Percentiles rank a stretch among this genome's conserved stretches.
These are phyloP conservation scores for Achlya flavicornis DNA, from an alignment of 2,888 invertebrate species.

Conservation along the genomic window DNA sequence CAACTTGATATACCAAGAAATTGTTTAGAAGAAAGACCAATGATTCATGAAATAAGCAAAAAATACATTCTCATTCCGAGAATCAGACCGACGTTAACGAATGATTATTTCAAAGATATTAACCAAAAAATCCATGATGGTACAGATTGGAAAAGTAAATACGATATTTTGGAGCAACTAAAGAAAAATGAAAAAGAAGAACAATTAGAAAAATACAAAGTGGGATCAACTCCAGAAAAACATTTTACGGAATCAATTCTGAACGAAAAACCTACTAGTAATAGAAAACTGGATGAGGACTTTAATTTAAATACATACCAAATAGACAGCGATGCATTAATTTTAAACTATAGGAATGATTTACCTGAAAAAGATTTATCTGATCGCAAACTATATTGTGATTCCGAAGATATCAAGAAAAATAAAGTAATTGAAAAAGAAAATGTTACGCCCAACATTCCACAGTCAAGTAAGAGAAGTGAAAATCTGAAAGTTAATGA, in stretches of 20 bases:
- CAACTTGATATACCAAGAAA: conserved; percentile 32
- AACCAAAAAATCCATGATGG: conserved; percentile 40
- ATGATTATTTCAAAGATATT: conserved; percentile 30
- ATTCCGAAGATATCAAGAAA: neutral
- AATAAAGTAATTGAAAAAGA: neutral
- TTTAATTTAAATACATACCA: conserved; percentile 7
- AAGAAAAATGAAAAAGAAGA: conserved; percentile 59
- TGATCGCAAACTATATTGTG: conserved; percentile 12
- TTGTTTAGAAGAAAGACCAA: conserved; percentile 42
- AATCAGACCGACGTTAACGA: conserved; percentile 34
- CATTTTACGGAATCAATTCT: no score
- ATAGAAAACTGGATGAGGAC: neutral
- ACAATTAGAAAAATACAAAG: neutral
- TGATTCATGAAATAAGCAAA: conserved; percentile 69
- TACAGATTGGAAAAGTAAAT: conserved; percentile 74
- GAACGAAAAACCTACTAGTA: neutral
- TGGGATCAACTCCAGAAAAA: neutral
- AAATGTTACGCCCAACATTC: neutral
- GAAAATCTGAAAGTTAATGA: neutral
- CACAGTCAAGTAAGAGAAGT: neutral
- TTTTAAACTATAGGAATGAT: conserved; percentile 29
- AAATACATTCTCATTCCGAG: conserved; percentile 76
- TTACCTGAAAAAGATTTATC: conserved; percentile 45
- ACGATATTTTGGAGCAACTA: conserved; percentile 68
- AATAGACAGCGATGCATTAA: conserved; percentile 14